Percentiles rank a stretch among this genome's conserved stretches.
Evolutionary conservation across 2,888 invertebrate genomes (phyloP).

Genomic region (Spatulosminthurus flaviceps): DNA sequence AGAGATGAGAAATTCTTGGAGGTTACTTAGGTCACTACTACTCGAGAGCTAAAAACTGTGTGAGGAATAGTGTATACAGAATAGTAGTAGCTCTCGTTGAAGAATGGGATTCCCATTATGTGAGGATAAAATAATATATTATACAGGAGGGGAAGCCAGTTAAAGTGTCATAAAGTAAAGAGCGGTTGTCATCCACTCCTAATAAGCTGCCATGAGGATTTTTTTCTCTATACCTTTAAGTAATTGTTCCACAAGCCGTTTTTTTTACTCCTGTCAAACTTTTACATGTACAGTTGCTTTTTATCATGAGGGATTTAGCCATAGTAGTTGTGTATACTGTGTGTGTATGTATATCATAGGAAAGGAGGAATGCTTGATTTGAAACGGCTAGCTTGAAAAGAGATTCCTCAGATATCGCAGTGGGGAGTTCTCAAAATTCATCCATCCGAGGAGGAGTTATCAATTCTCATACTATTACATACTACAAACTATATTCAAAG

Average conservation of each 20-base stretch:
- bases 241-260: too few species aligned
- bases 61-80: too few species aligned
- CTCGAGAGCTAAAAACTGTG: too few species aligned
- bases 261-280: too few species aligned
- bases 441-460: conserved; percentile 4
- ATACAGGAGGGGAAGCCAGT: background rate
- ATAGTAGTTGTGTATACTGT: too few species aligned
- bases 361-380: background rate
- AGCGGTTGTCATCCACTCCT: conserved; percentile 7
- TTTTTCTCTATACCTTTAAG: background rate
- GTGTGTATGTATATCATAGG: too few species aligned
- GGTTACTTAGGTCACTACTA: conserved; percentile 1
- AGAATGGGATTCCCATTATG: too few species aligned
- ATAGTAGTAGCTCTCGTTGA: too few species aligned
- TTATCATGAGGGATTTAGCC: too few species aligned
- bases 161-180: background rate
- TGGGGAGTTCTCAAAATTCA: conserved; percentile 1
- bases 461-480: too few species aligned
- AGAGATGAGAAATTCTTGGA: background rate
- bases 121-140: too few species aligned
- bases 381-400: background rate
- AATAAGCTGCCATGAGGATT: background rate
- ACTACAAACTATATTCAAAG: background rate
- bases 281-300: too few species aligned
- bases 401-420: background rate